Evolutionary conservation across 23 tunicate genomes (phyloP), one percentile per base, ranked within the genome.

Genomic region (Botrylloides violaceus): DNA sequence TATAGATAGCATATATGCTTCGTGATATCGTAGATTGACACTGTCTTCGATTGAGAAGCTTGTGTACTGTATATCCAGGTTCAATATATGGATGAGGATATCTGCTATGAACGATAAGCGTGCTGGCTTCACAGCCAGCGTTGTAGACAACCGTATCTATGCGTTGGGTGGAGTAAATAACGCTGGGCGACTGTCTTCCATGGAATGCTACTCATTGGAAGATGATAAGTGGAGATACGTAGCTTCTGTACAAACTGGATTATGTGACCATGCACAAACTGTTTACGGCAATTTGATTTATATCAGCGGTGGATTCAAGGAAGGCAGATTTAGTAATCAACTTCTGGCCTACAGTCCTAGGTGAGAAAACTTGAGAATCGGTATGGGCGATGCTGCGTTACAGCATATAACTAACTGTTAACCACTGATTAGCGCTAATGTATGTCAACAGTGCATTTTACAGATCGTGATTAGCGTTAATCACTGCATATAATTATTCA

Each of bases 181-280:
- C 38, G 72, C 86, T 59, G 99, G 99, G 0, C 64, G 99, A 62
- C 72, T 95, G 85, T 82, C 91, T 39, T 95, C 99, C 31, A 95
- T 95, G 99, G 99, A 95, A 59, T 95, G 99, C 60, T 95, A 95
- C 77, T 87, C 96, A n/a, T 59, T 95, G 43, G 99, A 95, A 38
- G 99, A 95, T 38, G 99, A 95, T 64, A 58, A 95, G 75, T 95
- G 99, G 99, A 37, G 99, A 70, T 95, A 95, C 60, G 99, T 95
- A 29, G 99, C 99, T 31, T 95, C 99, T 23, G 99, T 95, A 59
- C 99, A 95, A 63, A 88, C 99, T n/a, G 99, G 99, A 2, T 55
- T 95, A 38, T 95, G 99, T 36, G 99, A 95, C 55, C 99, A 95
- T 60, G 99, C 96, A 0, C 86, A 95, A 38, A 28, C 92, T 2